Evolutionary conservation across 2,113 vertebrate species (phyloP), one percentile per base, ranked within the genome.

Genomic region (Tetraodon nigroviridis): DNA sequence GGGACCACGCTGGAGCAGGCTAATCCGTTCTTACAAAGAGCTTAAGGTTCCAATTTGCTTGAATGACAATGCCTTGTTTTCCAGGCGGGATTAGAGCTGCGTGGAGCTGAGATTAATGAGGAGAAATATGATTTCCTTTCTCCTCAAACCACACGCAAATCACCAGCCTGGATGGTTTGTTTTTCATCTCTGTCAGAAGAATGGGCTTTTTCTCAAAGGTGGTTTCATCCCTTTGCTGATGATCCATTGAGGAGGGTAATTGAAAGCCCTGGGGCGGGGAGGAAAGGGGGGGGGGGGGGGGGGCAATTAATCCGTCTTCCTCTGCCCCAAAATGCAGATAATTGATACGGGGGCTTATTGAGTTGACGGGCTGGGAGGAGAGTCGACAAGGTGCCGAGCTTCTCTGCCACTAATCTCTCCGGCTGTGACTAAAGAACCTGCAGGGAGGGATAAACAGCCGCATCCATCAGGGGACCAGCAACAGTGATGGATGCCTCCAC

Each of bases 351-450:
- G 47, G 29, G 57, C 6, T 83, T 83, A 85, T 86, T 84, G 86
- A 86, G 85, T 81, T 67, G 76, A 74, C 58, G 62, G 70, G 70
- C 56, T 79, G 78, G 73, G 76, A 68, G 59, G 79, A 71, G 67
- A 78, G 73, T 76, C 29, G 61, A 73, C 64, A 69, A 69, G 86
- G 70, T 76, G 79, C 71, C 75, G 80, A 71, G 79, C 80, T 84
- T 88, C 73, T 83, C 83, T 81, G 82, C 86, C 86, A 85, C 77
- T 79, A 84, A 87, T 90, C 83, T 80, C 74, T 78, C 79, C 66
- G 71, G 73, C 79, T 78, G 71, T 66, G 78, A 79, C 83, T 83
- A 86, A 90, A 89, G 87, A 88, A 88, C 86, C 86, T 86, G 84
- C 83, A 83, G 85, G 82, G 73, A 71, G 77, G 81, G 75, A 87